Evolutionary conservation across 1,140 invertebrate genomes (phyloP), one percentile per base, ranked within the genome.

Genomic region (Drosophila sp.): DNA sequence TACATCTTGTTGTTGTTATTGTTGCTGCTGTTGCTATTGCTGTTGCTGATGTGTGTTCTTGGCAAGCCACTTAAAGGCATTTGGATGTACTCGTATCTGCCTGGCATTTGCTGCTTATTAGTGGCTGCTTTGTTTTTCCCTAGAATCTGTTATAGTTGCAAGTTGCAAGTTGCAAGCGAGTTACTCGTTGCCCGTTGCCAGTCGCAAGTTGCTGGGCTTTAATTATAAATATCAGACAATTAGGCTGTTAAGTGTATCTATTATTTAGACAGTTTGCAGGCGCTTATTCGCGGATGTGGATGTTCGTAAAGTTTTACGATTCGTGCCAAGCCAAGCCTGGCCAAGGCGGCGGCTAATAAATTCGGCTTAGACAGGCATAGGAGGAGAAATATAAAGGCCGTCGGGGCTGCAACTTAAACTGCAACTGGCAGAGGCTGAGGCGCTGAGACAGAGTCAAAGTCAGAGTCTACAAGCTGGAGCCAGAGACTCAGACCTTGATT

Each of bases 401-500:
- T 43, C 63, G 34, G 38, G 53, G 36, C 21, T 46, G 29, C 65
- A 63, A 13, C 54, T 16, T 13, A 36, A 87, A 81, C 58, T 64
- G 71, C 65, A 63, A 66, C 62, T 61, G 41, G 56, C 48, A 53
- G 14, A 11, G 2, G 32, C 27, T n/a, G n/a, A n/a, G n/a, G n/a
- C n/a, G n/a, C n/a, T n/a, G n/a, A n/a, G n/a, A n/a, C n/a, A n/a
- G n/a, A n/a, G n/a, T n/a, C n/a, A n/a, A n/a, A n/a, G n/a, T n/a
- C n/a, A 9, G 11, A 21, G 57, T 18, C 29, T 53, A 6, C 4
- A 7, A 8, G 32, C 21, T 53, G 14, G 0, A 56, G 36, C 7
- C 36, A 3, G 18, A 48, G 18, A 25, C 45, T 13, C 0, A n/a
- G 36, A 82, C 86, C 86, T 90, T 90, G 86, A 90, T 90, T 90